These are phyloP conservation scores for Phenacoccus solenopsis DNA, from an alignment of 1,140 invertebrate species.

Conservation along the genomic window DNA sequence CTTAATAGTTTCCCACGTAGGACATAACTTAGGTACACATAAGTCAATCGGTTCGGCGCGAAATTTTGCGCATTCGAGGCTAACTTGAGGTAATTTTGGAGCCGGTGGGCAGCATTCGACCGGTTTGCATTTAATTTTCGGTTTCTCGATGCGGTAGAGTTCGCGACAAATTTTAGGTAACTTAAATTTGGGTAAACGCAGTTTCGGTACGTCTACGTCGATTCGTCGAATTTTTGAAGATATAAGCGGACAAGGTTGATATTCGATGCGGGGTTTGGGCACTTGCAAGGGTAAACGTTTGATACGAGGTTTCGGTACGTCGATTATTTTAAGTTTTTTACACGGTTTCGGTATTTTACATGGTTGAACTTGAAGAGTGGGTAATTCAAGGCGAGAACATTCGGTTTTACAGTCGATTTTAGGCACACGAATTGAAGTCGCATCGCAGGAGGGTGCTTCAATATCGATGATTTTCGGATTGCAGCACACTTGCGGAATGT, in stretches of 20 bases:
- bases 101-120: background rate
- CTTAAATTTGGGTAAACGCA: background rate
- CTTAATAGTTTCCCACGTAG: background rate
- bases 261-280: background rate
- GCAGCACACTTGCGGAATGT: background rate
- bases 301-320: background rate
- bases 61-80: background rate
- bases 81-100: background rate
- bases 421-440: background rate
- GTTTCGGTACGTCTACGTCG: background rate
- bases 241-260: background rate
- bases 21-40: background rate
- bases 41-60: background rate
- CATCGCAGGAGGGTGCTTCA: background rate
- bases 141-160: background rate
- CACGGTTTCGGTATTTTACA: background rate
- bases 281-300: background rate
- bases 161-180: background rate
- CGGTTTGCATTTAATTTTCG: background rate
- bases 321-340: background rate
- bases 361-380: background rate
- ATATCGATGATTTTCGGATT: background rate
- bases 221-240: background rate
- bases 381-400: background rate
- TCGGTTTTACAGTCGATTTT: background rate